phyloP scores from a whole-genome alignment of 2,888 invertebrate species.

The Spodoptera exigua region DNA sequence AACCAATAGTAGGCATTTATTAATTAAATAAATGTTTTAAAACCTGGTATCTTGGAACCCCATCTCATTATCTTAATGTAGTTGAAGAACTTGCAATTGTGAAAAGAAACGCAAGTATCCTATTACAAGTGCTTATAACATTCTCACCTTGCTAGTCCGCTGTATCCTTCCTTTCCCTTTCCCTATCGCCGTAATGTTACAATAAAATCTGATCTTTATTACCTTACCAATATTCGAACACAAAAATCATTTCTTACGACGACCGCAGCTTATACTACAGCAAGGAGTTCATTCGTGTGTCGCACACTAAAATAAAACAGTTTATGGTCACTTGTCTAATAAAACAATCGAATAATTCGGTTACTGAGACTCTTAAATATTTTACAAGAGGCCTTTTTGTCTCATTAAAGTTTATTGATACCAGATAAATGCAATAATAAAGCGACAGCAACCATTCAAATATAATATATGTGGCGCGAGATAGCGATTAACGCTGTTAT shows the following conservation, averaged over 20 bases:
- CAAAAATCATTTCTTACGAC: slow-evolving; percentile 78
- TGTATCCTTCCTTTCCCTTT: slow-evolving; percentile 54
- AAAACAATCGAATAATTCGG: slow-evolving; percentile 80
- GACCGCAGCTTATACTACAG: slow-evolving; percentile 61
- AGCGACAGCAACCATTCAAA: slow-evolving; percentile 29
- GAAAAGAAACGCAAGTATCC: slow-evolving; percentile 15
- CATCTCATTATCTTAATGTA: slow-evolving; percentile 7
- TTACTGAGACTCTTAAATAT: slow-evolving; percentile 62
- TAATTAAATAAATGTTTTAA: slow-evolving; percentile 7
- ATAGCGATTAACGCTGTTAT: slow-evolving; percentile 46
- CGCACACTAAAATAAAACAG: slow-evolving; percentile 70
- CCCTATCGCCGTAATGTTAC: slow-evolving; percentile 55
- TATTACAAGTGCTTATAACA: slow-evolving; percentile 29
- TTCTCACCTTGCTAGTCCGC: slow-evolving; percentile 40
- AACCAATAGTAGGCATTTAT: slow-evolving; percentile 1
- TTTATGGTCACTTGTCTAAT: slow-evolving; percentile 82
- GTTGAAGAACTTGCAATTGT: slow-evolving; percentile 1
- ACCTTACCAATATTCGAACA: slow-evolving; percentile 68
- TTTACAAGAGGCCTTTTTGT: slow-evolving; percentile 60
- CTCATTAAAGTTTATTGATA: slow-evolving; percentile 53
- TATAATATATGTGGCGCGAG: slow-evolving; percentile 32
- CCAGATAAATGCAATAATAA: slow-evolving; percentile 41
- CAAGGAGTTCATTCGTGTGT: slow-evolving; percentile 56
- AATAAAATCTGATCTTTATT: slow-evolving; percentile 68
- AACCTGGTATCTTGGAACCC: slow-evolving; percentile 2